Evolutionary conservation across 2,888 invertebrate species (phyloP).

Genomic region (Chrysopilus asiliformis): DNA sequence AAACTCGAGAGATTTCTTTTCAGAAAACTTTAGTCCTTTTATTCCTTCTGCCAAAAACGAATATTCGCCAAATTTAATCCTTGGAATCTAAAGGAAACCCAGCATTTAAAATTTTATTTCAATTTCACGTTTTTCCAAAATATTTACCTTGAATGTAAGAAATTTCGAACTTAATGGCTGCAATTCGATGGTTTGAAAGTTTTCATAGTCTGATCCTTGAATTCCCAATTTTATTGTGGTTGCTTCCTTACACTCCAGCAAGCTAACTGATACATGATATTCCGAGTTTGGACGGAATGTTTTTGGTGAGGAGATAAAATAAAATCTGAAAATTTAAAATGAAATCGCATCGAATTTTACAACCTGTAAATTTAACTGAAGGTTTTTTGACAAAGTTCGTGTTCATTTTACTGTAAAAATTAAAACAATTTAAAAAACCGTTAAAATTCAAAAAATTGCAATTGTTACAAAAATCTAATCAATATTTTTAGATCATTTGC

Average conservation of each 20-base stretch:
- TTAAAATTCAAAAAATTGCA: too few relatives aligned
- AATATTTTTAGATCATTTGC: too few relatives aligned
- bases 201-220: constrained; percentile 45
- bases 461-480: too few relatives aligned
- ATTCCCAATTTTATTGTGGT: constrained; percentile 60
- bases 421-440: too few relatives aligned
- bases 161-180: constrained; percentile 60
- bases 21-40: constrained; percentile 55
- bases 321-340: too few relatives aligned
- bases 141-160: constrained; percentile 57
- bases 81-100: constrained; percentile 2
- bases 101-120: constrained; percentile 1
- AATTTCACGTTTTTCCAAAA: background rate
- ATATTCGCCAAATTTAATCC: constrained; percentile 1
- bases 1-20: too few relatives aligned
- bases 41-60: constrained; percentile 45
- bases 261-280: constrained; percentile 69
- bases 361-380: too few relatives aligned
- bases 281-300: constrained; percentile 61
- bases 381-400: too few relatives aligned
- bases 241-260: constrained; percentile 36
- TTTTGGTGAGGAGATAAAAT: constrained; percentile 71
- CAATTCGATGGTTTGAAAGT: constrained; percentile 59
- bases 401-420: too few relatives aligned
- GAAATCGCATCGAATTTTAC: too few relatives aligned